phyloP scores from a whole-genome alignment of 2,888 invertebrate species.

The Gymnosoma rotundatum region DNA sequence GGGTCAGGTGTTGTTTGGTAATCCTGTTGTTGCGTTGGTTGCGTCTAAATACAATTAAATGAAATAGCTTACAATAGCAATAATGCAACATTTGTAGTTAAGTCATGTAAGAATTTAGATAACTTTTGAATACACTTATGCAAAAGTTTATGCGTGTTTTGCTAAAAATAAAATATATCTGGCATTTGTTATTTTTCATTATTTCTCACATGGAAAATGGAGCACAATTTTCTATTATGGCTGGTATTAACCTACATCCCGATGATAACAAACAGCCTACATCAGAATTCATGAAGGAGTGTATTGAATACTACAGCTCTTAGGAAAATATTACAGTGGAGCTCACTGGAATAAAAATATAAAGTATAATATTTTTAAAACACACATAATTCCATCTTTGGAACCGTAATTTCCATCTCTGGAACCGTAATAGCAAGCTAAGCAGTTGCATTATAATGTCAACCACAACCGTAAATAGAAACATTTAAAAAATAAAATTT shows the following conservation, averaged over 20 bases:
- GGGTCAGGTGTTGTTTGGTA: constrained; percentile 41
- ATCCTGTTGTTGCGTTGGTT: constrained; percentile 4
- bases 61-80: constrained; percentile 14
- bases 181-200: background rate
- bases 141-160: background rate
- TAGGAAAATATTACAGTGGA: constrained; percentile 10
- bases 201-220: background rate
- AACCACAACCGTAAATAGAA: no score
- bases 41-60: constrained; percentile 17
- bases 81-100: constrained; percentile 52
- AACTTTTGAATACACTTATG: constrained; percentile 19
- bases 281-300: background rate
- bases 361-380: background rate
- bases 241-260: constrained; percentile 9
- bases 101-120: constrained; percentile 68
- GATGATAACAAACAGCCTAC: constrained; percentile 6
- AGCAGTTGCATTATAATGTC: no score
- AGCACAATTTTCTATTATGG: constrained; percentile 32
- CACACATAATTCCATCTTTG: no score
- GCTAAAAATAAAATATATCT: constrained; percentile 15
- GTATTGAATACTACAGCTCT: background rate
- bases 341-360: background rate
- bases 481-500: no score
- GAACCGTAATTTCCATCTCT: no score
- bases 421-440: no score